Percentiles rank a stretch among this genome's conserved stretches.
Conservation (phyloP, 1,140 invertebrate genomes). For the Drosophila equinoxialis region DNA sequence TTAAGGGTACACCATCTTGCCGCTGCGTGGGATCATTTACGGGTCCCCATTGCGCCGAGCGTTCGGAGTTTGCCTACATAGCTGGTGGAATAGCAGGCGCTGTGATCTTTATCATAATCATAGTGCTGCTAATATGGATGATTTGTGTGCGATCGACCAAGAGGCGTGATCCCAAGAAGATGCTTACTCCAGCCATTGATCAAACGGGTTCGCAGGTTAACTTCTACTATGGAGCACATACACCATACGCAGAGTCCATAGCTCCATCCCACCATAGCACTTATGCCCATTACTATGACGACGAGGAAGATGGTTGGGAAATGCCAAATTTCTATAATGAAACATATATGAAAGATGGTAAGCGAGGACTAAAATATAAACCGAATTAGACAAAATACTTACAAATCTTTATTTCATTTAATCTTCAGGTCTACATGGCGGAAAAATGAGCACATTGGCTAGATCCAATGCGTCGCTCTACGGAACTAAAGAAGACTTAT, state of each 20-base stretch:
- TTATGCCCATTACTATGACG: conserved; percentile 97
- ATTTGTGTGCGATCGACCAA: conserved; percentile 94
- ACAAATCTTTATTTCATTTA: neutral
- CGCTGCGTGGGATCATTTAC: conserved; percentile 95
- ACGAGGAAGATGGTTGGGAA: conserved; percentile 97
- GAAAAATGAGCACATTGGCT: conserved; percentile 94
- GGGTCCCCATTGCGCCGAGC: conserved; percentile 94
- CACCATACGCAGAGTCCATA: conserved; percentile 96
- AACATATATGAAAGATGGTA: conserved; percentile 97
- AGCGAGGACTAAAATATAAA: conserved; percentile 60
- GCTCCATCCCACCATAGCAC: conserved; percentile 97
- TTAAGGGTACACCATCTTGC: conserved; percentile 91
- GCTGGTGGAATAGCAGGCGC: conserved; percentile 95
- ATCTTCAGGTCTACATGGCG: conserved; percentile 64
- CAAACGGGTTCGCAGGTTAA: conserved; percentile 96
- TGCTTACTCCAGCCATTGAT: conserved; percentile 92
- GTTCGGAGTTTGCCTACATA: conserved; percentile 97
- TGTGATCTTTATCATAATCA: conserved; percentile 95
- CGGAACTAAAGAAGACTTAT: conserved; percentile 97
- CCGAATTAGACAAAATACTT: neutral
- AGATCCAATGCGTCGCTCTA: conserved; percentile 96
- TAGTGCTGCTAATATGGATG: conserved; percentile 97
- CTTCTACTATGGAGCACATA: conserved; percentile 96
- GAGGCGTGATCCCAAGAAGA: conserved; percentile 94
- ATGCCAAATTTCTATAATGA: conserved; percentile 99